Conservation (phyloP, 1,140 invertebrate genomes). For the Drosophila littoralis region DNA sequence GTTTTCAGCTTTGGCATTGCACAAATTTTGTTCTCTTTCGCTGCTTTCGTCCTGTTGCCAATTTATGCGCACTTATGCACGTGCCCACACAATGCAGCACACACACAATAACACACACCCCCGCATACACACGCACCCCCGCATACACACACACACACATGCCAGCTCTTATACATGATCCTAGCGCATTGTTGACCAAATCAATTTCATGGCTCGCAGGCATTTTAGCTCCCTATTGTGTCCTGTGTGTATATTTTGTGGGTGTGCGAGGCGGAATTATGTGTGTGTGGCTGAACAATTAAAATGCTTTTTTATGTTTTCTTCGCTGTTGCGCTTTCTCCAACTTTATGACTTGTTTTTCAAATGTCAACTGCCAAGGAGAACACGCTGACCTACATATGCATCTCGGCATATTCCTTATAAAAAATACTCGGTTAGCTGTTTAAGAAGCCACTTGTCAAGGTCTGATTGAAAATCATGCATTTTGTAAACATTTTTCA, state of each 20-base stretch:
- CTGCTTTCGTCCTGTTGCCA: constrained; percentile 54
- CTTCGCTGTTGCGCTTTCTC: constrained; percentile 35
- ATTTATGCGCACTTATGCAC: constrained; percentile 80
- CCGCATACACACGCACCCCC: no score
- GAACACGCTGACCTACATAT: background rate
- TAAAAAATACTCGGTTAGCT: no score
- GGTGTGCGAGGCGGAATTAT: background rate
- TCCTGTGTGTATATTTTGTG: background rate
- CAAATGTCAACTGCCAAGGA: constrained; percentile 34
- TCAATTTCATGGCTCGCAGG: constrained; percentile 74
- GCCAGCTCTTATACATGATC: constrained; percentile 47
- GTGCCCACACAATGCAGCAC: constrained; percentile 37
- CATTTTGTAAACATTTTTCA: no score
- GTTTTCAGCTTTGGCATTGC: constrained; percentile 34
- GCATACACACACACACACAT: constrained; percentile 24
- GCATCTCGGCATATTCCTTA: background rate
- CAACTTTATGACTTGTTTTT: constrained; percentile 1
- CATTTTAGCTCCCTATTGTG: constrained; percentile 34
- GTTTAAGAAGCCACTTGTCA: no score
- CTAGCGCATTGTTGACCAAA: constrained; percentile 66
- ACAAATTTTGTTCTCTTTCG: constrained; percentile 18
- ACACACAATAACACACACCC: background rate
- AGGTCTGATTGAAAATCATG: no score
- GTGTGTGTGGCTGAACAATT: constrained; percentile 49
- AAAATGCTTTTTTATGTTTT: constrained; percentile 53